Conservation (phyloP, 2,888 invertebrate genomes). For the Leptinotarsa rubiginosa region DNA sequence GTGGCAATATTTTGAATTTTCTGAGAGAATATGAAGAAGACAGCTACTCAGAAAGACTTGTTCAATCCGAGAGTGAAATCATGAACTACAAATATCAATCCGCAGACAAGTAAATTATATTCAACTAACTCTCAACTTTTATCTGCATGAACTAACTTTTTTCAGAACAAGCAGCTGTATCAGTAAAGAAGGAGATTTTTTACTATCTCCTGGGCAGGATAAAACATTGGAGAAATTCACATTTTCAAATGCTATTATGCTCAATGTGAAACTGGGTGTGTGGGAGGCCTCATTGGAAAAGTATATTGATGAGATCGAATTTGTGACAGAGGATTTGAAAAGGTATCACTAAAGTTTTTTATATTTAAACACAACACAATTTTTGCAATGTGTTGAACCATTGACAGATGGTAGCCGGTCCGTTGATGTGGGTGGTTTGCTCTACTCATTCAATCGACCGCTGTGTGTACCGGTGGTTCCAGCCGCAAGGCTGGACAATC, state of each 20-base stretch:
- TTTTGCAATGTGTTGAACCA: too few species aligned
- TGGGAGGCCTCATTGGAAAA: constrained; percentile 91
- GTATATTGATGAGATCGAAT: constrained; percentile 86
- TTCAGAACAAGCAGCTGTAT: constrained; percentile 57
- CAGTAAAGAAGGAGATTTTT: constrained; percentile 60
- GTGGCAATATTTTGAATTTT: constrained; percentile 81
- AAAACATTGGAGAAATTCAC: constrained; percentile 85
- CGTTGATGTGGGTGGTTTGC: too few species aligned
- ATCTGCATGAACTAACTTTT: constrained; percentile 14
- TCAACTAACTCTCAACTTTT: background rate
- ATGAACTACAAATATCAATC: constrained; percentile 83
- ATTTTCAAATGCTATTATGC: constrained; percentile 93
- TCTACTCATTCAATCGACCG: too few species aligned
- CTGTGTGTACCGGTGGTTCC: too few species aligned
- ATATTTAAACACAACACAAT: background rate
- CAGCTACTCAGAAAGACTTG: constrained; percentile 76
- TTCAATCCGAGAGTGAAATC: constrained; percentile 83
- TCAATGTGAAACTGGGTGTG: constrained; percentile 93
- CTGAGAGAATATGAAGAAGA: constrained; percentile 76
- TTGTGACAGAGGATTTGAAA: constrained; percentile 84
- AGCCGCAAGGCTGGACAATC: too few species aligned
- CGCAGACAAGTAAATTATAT: constrained; percentile 62
- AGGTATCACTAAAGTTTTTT: constrained; percentile 36
- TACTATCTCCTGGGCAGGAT: constrained; percentile 66
- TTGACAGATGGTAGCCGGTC: too few species aligned